These are phyloP conservation scores for Zaprionus inermis DNA, from an alignment of 1,140 invertebrate genomes.

Conservation along the genomic window DNA sequence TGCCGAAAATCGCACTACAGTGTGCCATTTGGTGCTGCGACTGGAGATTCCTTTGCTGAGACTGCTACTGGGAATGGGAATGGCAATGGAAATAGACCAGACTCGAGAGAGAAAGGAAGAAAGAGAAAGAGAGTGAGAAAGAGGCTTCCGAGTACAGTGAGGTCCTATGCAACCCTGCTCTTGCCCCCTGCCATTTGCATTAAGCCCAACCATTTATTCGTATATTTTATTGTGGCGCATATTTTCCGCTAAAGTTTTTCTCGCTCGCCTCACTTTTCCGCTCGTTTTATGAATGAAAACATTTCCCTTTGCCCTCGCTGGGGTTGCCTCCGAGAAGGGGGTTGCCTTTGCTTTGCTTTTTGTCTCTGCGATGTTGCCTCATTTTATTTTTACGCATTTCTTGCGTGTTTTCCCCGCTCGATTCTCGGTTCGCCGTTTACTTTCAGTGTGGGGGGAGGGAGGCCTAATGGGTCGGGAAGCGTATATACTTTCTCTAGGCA, in stretches of 20 bases:
- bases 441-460: conserved; percentile 22
- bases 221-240: conserved; percentile 80
- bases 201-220: conserved; percentile 78
- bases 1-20: conserved; percentile 72
- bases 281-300: conserved; percentile 75
- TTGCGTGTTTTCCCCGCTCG: conserved; percentile 59
- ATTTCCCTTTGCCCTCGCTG: conserved; percentile 27
- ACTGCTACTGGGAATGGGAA: background rate
- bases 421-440: conserved; percentile 17
- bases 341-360: conserved; percentile 56
- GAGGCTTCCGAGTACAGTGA: background rate
- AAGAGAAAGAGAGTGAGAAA: conserved; percentile 4
- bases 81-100: background rate
- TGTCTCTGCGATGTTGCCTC: conserved; percentile 52
- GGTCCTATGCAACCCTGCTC: conserved; percentile 53
- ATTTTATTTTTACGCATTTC: conserved; percentile 82
- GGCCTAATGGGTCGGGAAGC: conserved; percentile 37
- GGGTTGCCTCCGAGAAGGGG: background rate
- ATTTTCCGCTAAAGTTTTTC: conserved; percentile 78
- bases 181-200: conserved; percentile 65
- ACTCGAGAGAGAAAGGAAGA: background rate
- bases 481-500: conserved; percentile 60
- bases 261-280: background rate
- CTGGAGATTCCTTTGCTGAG: conserved; percentile 64
- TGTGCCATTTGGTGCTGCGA: conserved; percentile 70